Conservation (phyloP, 2,797 vertebrate genomes). For the Rhyacichthys aspro region DNA sequence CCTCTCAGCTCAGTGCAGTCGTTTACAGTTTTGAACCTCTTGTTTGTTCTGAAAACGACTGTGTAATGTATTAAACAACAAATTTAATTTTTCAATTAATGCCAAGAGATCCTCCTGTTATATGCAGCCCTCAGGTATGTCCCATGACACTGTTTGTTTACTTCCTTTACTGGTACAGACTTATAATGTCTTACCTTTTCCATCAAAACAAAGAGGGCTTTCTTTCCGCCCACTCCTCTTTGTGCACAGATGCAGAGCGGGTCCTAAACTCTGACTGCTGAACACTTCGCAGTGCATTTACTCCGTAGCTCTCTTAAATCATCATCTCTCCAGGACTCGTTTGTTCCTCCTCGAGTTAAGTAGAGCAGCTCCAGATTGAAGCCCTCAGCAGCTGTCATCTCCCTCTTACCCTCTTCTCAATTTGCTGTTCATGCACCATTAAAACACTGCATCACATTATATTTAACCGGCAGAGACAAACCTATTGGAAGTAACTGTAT, state of each 20-base stretch:
- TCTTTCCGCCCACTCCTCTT: conserved; percentile 11
- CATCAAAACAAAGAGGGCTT: conserved; percentile 3
- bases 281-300: conserved; percentile 46
- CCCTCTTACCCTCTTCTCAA: conserved; percentile 38
- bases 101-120: no score
- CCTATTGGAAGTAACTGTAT: conserved; percentile 13
- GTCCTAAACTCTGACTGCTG: conserved; percentile 36
- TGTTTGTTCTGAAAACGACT: no score
- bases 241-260: conserved; percentile 12
- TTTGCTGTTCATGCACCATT: conserved; percentile 50
- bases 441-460: conserved; percentile 48
- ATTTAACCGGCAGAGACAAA: conserved; percentile 40
- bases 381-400: conserved; percentile 57
- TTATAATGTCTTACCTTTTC: conserved; percentile 8
- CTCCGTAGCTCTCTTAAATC: conserved; percentile 55
- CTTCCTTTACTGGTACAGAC: no score
- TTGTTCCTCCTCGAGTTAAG: conserved; percentile 66
- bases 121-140: no score
- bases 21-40: no score
- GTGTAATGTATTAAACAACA: no score
- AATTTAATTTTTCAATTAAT: no score
- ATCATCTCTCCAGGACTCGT: conserved; percentile 49
- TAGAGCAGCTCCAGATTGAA: conserved; percentile 64
- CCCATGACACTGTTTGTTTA: no score
- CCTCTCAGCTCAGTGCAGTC: no score